Evolutionary conservation across 2,797 vertebrate species (phyloP).

Genomic region (Enteromius fasciolatus): DNA sequence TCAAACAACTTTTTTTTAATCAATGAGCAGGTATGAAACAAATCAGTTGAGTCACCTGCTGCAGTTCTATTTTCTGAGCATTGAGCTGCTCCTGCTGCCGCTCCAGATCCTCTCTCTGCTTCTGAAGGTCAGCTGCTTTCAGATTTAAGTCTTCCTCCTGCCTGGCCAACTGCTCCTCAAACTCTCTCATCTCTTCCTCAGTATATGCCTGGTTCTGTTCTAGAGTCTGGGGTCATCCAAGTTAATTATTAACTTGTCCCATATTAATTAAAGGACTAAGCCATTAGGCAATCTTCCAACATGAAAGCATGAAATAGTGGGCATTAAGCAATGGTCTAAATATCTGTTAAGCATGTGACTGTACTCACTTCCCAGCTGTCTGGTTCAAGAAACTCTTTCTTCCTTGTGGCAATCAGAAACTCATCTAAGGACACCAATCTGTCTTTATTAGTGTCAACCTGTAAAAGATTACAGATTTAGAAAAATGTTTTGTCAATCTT

Average conservation of each 20-base stretch:
- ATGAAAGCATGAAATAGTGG: neutral
- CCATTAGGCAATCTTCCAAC: neutral
- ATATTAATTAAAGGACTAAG: neutral
- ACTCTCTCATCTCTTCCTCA: slow-evolving; percentile 92
- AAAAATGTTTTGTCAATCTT: neutral
- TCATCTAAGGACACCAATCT: slow-evolving; percentile 91
- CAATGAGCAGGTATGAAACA: neutral
- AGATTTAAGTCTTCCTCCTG: slow-evolving; percentile 88
- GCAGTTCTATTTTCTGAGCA: slow-evolving; percentile 89
- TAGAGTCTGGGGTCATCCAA: slow-evolving; percentile 82
- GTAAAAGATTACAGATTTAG: neutral
- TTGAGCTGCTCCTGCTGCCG: slow-evolving; percentile 91
- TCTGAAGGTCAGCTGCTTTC: slow-evolving; percentile 87
- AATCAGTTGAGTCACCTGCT: slow-evolving; percentile 79
- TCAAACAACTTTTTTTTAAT: neutral
- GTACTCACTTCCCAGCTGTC: slow-evolving; percentile 94
- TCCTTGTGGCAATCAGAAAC: slow-evolving; percentile 90
- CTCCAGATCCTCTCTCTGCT: slow-evolving; percentile 90
- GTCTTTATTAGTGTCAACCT: slow-evolving; percentile 92
- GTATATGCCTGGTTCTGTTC: slow-evolving; percentile 94
- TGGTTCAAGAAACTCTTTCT: slow-evolving; percentile 94
- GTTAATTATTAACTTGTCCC: neutral
- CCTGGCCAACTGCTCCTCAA: slow-evolving; percentile 87
- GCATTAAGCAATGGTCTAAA: neutral
- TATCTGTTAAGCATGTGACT: neutral